A percentile compares a stretch with the other conserved stretches of the same genome.
Evolutionary conservation across 2,797 vertebrate species (phyloP).

Genomic region (Percopsis omiscomaycus): DNA sequence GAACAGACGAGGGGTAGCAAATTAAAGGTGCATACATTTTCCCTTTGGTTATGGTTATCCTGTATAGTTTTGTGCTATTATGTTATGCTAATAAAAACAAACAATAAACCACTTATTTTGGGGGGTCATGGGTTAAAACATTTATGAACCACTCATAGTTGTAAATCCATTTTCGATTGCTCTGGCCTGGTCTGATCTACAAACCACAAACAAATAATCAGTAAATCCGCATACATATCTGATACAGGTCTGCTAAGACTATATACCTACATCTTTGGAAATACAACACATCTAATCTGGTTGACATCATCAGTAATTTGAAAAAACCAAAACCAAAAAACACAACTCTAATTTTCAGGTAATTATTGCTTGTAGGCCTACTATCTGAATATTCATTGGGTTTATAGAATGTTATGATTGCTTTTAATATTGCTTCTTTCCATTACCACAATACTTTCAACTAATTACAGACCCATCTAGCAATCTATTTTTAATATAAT

Average conservation of each 20-base stretch:
- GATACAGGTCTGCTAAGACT: not conserved
- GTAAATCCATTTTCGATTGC: too few relatives aligned
- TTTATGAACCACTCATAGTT: too few relatives aligned
- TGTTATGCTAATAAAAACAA: too few relatives aligned
- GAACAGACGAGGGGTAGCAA: too few relatives aligned
- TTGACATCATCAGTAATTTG: slow-evolving; percentile 14
- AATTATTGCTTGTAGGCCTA: slow-evolving; percentile 27
- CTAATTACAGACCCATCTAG: not conserved
- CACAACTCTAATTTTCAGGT: not conserved
- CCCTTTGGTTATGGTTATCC: too few relatives aligned
- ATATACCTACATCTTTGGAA: slow-evolving; percentile 5
- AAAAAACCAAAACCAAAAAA: not conserved
- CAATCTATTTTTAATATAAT: slow-evolving; percentile 2
- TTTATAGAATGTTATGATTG: slow-evolving; percentile 10
- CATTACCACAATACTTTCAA: not conserved
- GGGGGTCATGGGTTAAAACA: too few relatives aligned
- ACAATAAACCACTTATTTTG: too few relatives aligned
- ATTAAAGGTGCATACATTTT: too few relatives aligned
- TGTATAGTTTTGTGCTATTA: too few relatives aligned
- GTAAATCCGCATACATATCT: not conserved
- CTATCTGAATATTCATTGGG: slow-evolving; percentile 8
- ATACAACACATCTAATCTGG: slow-evolving; percentile 5
- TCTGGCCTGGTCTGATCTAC: too few relatives aligned
- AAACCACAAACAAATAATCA: too few relatives aligned
- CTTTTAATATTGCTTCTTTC: slow-evolving; percentile 15